phyloP scores from a whole-genome alignment of 2,797 vertebrate species.

The Geotrypetes seraphini region DNA sequence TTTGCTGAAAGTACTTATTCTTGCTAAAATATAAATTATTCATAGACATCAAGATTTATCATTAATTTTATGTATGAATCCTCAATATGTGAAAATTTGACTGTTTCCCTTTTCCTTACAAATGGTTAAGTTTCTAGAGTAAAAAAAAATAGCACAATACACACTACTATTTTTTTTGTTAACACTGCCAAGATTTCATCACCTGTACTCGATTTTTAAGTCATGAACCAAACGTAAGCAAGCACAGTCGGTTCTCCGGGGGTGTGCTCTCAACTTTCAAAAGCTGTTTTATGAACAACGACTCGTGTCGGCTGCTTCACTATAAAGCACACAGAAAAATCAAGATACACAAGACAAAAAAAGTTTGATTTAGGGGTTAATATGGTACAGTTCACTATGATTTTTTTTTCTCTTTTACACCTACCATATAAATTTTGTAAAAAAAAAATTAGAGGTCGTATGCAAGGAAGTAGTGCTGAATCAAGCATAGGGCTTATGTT shows the following conservation, averaged over 20 bases:
- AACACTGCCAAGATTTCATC: conserved; percentile 99
- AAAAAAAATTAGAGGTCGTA: conserved; percentile 50
- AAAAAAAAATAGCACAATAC: conserved; percentile 95
- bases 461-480: conserved; percentile 45
- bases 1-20: conserved; percentile 78
- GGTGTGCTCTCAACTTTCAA: conserved; percentile 99
- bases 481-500: conserved; percentile 72
- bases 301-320: conserved; percentile 99
- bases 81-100: conserved; percentile 65
- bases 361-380: conserved; percentile 97
- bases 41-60: conserved; percentile 66
- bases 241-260: conserved; percentile 99
- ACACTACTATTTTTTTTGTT: conserved; percentile 93
- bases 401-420: conserved; percentile 72
- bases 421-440: conserved; percentile 77
- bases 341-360: conserved; percentile 99
- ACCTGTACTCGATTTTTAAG: conserved; percentile 99
- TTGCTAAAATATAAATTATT: conserved; percentile 68
- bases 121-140: conserved; percentile 72
- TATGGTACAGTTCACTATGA: conserved; percentile 89
- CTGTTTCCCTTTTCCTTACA: conserved; percentile 69
- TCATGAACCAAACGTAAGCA: conserved; percentile 99
- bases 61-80: conserved; percentile 67
- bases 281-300: conserved; percentile 99
- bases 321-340: conserved; percentile 99